phyloP scores from a whole-genome alignment of 1,140 invertebrate species.

The Meloidogyne floridensis region DNA sequence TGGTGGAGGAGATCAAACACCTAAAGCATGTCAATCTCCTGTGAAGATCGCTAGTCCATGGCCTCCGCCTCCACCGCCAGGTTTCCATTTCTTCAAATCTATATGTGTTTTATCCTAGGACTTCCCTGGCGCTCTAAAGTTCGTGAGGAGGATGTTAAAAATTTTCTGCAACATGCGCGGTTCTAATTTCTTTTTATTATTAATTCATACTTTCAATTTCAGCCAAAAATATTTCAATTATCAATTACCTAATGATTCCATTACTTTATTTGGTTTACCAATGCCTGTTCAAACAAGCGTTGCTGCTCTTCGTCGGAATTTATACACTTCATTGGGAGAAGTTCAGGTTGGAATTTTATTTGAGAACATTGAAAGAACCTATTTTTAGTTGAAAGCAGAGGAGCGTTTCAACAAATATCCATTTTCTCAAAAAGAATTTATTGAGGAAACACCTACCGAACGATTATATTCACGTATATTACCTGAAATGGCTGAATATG shows the following conservation, averaged over 20 bases:
- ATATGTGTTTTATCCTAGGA: conserved; percentile 2
- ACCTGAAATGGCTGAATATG: conserved; percentile 57
- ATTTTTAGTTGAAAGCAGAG: conserved; percentile 52
- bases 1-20: conserved; percentile 58
- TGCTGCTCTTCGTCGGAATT: conserved; percentile 55
- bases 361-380: background rate
- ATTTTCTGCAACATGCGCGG: conserved; percentile 54
- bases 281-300: conserved; percentile 50
- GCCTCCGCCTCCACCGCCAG: conserved; percentile 15
- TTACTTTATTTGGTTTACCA: conserved; percentile 58
- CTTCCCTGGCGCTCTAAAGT: conserved; percentile 61
- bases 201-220: conserved; percentile 8
- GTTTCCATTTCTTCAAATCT: background rate
- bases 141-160: conserved; percentile 51
- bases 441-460: conserved; percentile 53
- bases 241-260: conserved; percentile 54
- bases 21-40: conserved; percentile 48
- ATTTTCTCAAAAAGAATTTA: conserved; percentile 59
- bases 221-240: conserved; percentile 60
- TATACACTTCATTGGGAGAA: conserved; percentile 59
- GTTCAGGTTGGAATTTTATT: conserved; percentile 52
- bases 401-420: conserved; percentile 51
- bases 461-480: conserved; percentile 53
- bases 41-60: conserved; percentile 11
- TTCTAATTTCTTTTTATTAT: background rate